Percentiles rank a stretch among this genome's conserved stretches.
phyloP scores from a whole-genome alignment of 2,888 invertebrate species.

The Nemurella pictetii region DNA sequence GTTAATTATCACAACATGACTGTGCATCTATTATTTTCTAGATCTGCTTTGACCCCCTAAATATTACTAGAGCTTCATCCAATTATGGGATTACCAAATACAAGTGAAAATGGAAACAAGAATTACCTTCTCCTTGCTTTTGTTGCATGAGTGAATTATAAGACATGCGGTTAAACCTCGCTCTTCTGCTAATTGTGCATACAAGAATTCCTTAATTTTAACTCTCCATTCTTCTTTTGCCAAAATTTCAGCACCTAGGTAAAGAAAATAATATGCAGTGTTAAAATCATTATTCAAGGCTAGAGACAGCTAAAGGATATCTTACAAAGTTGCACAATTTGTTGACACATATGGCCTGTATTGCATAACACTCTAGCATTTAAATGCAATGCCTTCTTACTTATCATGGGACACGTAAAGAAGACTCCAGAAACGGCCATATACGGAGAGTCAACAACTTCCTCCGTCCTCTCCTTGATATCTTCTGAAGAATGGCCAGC shows the following conservation, averaged over 20 bases:
- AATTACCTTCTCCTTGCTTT: constrained; percentile 68
- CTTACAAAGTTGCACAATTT: not conserved
- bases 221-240: constrained; percentile 81
- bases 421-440: constrained; percentile 73
- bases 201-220: constrained; percentile 82
- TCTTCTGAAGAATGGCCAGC: constrained; percentile 43
- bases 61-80: not conserved
- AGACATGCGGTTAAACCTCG: constrained; percentile 84
- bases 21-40: too few relatives aligned
- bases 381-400: too few relatives aligned
- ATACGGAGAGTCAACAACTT: constrained; percentile 57
- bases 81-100: constrained; percentile 2
- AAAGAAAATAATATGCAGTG: constrained; percentile 21
- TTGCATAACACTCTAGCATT: constrained; percentile 24
- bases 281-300: not conserved
- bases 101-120: constrained; percentile 18
- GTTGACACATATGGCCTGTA: not conserved
- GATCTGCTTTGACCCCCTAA: too few relatives aligned
- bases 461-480: constrained; percentile 45
- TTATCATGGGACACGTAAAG: constrained; percentile 62
- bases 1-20: too few relatives aligned
- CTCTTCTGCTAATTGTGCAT: constrained; percentile 76
- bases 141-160: constrained; percentile 89
- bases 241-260: constrained; percentile 73
- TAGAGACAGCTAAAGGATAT: not conserved